These are phyloP conservation scores for Microtus richardsoni DNA, from an alignment of 2,113 vertebrate genomes.

Conservation along the genomic window DNA sequence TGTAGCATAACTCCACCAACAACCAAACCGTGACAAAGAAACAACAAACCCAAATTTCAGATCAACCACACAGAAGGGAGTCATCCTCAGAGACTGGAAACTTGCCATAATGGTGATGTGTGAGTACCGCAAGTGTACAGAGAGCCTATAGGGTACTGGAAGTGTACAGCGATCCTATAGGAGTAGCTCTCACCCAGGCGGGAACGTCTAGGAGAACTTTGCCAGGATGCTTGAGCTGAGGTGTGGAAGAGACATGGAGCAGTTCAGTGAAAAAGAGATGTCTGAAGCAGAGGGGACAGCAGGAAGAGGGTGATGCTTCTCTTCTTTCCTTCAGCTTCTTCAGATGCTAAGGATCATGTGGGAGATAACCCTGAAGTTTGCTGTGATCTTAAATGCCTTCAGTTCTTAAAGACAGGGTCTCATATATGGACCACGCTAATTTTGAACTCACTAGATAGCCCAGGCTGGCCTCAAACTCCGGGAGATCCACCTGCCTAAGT, in stretches of 20 bases:
- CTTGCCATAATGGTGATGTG: neutral
- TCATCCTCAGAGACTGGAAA: neutral
- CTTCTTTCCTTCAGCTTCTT: neutral
- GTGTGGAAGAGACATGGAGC: neutral
- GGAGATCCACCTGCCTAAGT: neutral
- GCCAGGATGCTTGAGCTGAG: neutral
- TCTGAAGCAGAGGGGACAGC: neutral
- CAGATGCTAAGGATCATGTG: neutral
- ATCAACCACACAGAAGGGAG: neutral
- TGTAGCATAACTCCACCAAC: neutral
- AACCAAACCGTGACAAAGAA: neutral
- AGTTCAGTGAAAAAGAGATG: neutral
- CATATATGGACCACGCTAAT: neutral
- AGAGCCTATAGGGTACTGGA: neutral
- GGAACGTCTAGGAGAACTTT: neutral
- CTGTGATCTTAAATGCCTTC: neutral
- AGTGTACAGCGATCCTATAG: neutral
- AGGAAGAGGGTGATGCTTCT: rapidly evolving
- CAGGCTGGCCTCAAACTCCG: neutral
- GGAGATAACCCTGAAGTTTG: neutral
- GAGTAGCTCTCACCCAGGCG: neutral
- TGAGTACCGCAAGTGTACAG: neutral
- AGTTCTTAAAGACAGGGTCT: neutral
- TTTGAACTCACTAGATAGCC: neutral
- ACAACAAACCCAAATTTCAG: neutral